Conservation (phyloP, 2,797 vertebrate species). For the Phrynocephalus forsythii region DNA sequence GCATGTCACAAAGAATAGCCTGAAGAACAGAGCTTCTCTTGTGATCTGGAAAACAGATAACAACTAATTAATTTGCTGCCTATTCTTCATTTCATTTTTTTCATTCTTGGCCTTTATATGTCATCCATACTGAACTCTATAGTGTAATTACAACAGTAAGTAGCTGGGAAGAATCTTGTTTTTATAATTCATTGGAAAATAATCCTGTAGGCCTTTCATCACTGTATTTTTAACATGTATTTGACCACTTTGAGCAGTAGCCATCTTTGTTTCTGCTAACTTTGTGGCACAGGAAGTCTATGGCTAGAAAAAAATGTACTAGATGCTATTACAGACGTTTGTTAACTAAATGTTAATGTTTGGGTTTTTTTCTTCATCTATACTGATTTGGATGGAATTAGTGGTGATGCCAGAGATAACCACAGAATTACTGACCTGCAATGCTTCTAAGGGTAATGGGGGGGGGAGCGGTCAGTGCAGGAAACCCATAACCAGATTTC, state of each 20-base stretch:
- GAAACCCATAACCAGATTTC: too few relatives aligned
- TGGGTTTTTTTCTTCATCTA: not conserved
- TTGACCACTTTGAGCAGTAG: slow-evolving; percentile 31
- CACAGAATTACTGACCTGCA: too few relatives aligned
- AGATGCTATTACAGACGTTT: not conserved
- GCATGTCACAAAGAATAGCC: slow-evolving; percentile 17
- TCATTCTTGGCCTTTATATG: not conserved
- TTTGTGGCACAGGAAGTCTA: slow-evolving; percentile 14
- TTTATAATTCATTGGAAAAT: slow-evolving; percentile 27
- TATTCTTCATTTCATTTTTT: slow-evolving; percentile 49
- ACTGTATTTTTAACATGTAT: not conserved
- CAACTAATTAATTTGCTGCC: slow-evolving; percentile 55
- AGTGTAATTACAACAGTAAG: slow-evolving; percentile 26
- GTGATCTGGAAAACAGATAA: slow-evolving; percentile 38
- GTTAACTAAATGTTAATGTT: not conserved
- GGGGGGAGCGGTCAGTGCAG: too few relatives aligned
- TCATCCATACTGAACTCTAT: slow-evolving; percentile 38
- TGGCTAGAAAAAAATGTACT: not conserved
- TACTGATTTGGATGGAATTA: not conserved
- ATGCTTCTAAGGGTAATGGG: too few relatives aligned
- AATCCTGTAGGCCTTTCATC: not conserved
- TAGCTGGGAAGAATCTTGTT: slow-evolving; percentile 37
- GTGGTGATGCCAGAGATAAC: too few relatives aligned
- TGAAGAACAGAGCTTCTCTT: slow-evolving; percentile 45
- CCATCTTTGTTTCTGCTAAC: slow-evolving; percentile 22